These are phyloP conservation scores for Aurelia sp. DNA, from an alignment of 30 jellyfish, hydroid and myxozoan species.

Conservation along the genomic window DNA sequence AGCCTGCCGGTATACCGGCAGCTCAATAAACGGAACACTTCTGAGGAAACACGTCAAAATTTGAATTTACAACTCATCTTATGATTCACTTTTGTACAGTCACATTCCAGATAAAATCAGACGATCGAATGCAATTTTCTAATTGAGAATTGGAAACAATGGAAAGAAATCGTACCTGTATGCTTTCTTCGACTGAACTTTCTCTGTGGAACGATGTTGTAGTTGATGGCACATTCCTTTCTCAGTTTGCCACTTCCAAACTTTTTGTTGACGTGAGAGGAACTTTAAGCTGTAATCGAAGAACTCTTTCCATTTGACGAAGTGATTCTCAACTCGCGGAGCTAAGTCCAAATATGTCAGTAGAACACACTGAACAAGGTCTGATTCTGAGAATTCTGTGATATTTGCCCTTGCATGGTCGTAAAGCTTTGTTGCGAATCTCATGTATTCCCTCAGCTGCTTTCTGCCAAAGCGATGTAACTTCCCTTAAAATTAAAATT, in stretches of 20 bases:
- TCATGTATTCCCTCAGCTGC: conserved; percentile 71
- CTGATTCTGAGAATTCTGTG: conserved; percentile 36
- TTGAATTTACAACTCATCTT: too few relatives aligned
- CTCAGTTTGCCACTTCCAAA: conserved; percentile 75
- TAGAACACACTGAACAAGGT: conserved; percentile 62
- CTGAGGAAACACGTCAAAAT: too few relatives aligned
- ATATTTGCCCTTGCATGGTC: conserved; percentile 31
- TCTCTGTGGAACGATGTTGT: conserved; percentile 48
- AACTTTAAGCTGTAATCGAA: conserved; percentile 54
- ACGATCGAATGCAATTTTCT: too few relatives aligned
- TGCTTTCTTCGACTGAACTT: conserved; percentile 42
- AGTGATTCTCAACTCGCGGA: conserved; percentile 34
- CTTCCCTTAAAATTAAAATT: conserved; percentile 20
- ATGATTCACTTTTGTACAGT: too few relatives aligned
- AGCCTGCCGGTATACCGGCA: too few relatives aligned
- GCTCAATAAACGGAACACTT: too few relatives aligned
- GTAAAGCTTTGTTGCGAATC: conserved; percentile 43
- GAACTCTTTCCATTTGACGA: conserved; percentile 52
- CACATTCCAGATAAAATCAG: too few relatives aligned
- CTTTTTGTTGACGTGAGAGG: conserved; percentile 50
- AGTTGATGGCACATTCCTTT: conserved; percentile 55
- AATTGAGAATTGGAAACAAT: background rate
- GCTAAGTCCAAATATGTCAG: conserved; percentile 58
- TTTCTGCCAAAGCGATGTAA: conserved; percentile 69
- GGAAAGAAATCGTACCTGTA: conserved; percentile 40